A percentile compares a stretch with the other conserved stretches of the same genome.
phyloP scores from a whole-genome alignment of 2,888 invertebrate genomes.

The Morpho deidamia region DNA sequence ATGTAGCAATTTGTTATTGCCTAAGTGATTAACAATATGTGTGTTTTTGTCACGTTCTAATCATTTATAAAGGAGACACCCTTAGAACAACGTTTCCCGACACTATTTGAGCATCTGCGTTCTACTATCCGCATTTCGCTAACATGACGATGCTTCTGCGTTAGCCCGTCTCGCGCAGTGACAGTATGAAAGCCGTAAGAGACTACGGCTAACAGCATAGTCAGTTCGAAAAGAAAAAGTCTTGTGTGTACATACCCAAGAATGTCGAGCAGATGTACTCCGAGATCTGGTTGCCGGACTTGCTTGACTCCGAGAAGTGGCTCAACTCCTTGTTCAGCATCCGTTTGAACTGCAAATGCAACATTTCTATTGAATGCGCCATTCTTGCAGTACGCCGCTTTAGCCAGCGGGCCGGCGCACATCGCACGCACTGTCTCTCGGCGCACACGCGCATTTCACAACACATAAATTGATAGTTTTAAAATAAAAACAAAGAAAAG shows the following conservation, averaged over 20 bases:
- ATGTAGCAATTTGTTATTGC: too few species aligned
- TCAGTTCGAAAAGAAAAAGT: too few species aligned
- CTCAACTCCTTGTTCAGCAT: slow-evolving; percentile 99
- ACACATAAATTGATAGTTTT: slow-evolving; percentile 25
- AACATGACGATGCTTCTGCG: too few species aligned
- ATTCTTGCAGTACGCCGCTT: slow-evolving; percentile 54
- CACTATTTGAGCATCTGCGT: too few species aligned
- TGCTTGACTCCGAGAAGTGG: slow-evolving; percentile 99
- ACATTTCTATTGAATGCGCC: slow-evolving; percentile 66
- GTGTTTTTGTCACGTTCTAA: too few species aligned
- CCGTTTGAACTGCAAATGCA: slow-evolving; percentile 94
- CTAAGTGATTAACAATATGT: too few species aligned
- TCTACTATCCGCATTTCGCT: too few species aligned
- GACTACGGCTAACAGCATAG: too few species aligned
- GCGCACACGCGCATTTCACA: slow-evolving; percentile 70
- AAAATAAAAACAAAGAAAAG: neutral
- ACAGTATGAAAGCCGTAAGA: too few species aligned
- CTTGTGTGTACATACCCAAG: slow-evolving; percentile 91
- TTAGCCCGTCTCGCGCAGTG: too few species aligned
- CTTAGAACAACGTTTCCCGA: too few species aligned
- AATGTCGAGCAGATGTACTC: slow-evolving; percentile 99
- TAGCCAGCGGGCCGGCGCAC: slow-evolving; percentile 57
- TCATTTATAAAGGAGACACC: too few species aligned
- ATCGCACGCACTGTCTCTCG: slow-evolving; percentile 62
- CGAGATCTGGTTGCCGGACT: slow-evolving; percentile 99